phyloP scores from a whole-genome alignment of 1,140 invertebrate species.

The Drosophila navojoa region DNA sequence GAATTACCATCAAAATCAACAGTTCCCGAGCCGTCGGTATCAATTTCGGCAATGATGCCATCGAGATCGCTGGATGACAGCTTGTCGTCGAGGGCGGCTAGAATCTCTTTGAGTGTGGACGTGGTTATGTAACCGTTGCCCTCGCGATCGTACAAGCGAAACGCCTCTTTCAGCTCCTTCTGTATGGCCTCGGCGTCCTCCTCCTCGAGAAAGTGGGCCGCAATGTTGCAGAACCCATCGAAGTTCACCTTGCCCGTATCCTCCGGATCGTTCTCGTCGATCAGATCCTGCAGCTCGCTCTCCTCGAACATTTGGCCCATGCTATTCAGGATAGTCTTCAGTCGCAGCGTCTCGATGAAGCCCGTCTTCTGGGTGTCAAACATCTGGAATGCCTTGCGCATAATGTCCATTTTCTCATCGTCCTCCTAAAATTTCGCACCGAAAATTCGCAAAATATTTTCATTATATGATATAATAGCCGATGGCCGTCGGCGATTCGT shows the following conservation, averaged over 20 bases:
- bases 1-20: slow-evolving; percentile 93
- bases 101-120: slow-evolving; percentile 93
- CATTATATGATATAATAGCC: slow-evolving; percentile 33
- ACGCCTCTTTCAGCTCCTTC: slow-evolving; percentile 97
- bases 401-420: slow-evolving; percentile 93
- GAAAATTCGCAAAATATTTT: neutral
- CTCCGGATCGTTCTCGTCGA: slow-evolving; percentile 94
- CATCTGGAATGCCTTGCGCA: slow-evolving; percentile 97
- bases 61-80: slow-evolving; percentile 92
- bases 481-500: slow-evolving; percentile 37
- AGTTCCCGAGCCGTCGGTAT: slow-evolving; percentile 96
- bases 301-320: slow-evolving; percentile 97
- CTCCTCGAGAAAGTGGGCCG: slow-evolving; percentile 94
- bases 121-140: slow-evolving; percentile 98
- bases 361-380: slow-evolving; percentile 96
- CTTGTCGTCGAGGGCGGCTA: slow-evolving; percentile 95
- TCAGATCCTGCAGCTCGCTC: slow-evolving; percentile 91
- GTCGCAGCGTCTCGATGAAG: slow-evolving; percentile 94
- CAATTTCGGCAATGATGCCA: slow-evolving; percentile 96
- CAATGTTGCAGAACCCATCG: slow-evolving; percentile 95
- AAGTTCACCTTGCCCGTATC: slow-evolving; percentile 95
- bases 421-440: slow-evolving; percentile 80
- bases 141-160: slow-evolving; percentile 90
- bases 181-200: slow-evolving; percentile 96
- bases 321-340: slow-evolving; percentile 96